These are phyloP conservation scores for Oreonectes daqikongensis DNA, from an alignment of 2,797 vertebrate species.

Conservation along the genomic window DNA sequence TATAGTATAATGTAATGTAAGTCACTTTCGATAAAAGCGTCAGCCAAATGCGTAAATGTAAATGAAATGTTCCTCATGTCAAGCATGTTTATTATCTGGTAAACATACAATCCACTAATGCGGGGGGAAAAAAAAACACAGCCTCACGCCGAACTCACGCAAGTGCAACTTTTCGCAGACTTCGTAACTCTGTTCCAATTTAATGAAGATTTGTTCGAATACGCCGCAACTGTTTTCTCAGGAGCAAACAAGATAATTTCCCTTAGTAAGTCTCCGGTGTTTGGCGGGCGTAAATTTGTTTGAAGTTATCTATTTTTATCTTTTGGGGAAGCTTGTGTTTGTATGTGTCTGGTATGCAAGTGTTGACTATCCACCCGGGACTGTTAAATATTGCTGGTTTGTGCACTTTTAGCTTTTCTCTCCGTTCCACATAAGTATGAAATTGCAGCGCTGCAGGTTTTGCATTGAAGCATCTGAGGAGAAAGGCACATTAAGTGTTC, in stretches of 20 bases:
- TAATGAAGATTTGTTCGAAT: constrained; percentile 43
- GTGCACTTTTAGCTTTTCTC: constrained; percentile 70
- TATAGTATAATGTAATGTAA: no score
- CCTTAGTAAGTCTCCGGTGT: constrained; percentile 50
- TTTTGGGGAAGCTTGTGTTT: constrained; percentile 61
- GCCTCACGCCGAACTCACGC: not conserved
- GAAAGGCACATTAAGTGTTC: constrained; percentile 49
- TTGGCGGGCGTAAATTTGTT: constrained; percentile 63
- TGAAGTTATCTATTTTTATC: constrained; percentile 73
- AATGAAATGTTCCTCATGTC: no score
- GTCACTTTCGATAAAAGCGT: no score
- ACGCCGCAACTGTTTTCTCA: constrained; percentile 35
- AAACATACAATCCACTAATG: no score
- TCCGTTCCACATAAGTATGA: constrained; percentile 52
- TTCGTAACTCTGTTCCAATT: constrained; percentile 9
- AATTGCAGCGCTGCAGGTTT: constrained; percentile 71
- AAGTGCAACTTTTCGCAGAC: constrained; percentile 19
- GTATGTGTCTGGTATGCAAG: constrained; percentile 68
- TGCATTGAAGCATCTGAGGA: constrained; percentile 25
- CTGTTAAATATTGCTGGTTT: constrained; percentile 74
- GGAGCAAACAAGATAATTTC: constrained; percentile 43
- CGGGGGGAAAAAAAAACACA: no score
- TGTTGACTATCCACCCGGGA: constrained; percentile 68
- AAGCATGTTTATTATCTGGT: no score
- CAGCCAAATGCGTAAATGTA: no score